phyloP scores from a whole-genome alignment of 2,797 vertebrate genomes.

The Adrianichthys oophorus region DNA sequence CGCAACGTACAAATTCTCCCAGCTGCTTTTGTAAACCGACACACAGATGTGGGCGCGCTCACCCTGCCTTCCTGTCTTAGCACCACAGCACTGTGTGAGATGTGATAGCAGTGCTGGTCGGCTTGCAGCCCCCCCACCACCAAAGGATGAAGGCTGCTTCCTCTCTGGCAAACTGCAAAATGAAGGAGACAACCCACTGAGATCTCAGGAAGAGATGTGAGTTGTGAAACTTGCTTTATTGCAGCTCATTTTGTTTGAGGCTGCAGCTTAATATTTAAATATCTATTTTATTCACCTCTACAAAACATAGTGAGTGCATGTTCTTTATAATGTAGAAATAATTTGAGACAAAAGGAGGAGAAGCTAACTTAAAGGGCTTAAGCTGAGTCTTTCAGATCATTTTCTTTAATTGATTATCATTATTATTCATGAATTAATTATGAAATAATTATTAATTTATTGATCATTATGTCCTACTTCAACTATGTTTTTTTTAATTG shows the following conservation, averaged over 20 bases:
- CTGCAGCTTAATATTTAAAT: constrained; percentile 52
- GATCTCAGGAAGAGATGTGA: constrained; percentile 65
- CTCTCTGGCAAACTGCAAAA: constrained; percentile 45
- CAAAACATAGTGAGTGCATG: constrained; percentile 3
- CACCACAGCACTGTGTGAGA: constrained; percentile 14
- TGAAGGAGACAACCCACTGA: constrained; percentile 64
- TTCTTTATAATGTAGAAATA: too few species aligned
- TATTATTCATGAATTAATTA: too few species aligned
- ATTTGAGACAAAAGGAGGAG: too few species aligned
- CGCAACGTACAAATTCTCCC: constrained; percentile 17
- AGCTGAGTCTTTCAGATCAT: too few species aligned
- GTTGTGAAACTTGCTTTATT: constrained; percentile 69
- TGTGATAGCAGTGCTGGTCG: constrained; percentile 33
- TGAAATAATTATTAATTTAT: too few species aligned
- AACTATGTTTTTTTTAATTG: too few species aligned
- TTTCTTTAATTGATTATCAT: too few species aligned
- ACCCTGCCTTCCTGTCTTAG: constrained; percentile 24
- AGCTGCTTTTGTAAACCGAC: constrained; percentile 37
- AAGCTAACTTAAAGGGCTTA: too few species aligned
- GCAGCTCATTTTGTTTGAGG: constrained; percentile 60
- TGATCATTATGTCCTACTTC: too few species aligned
- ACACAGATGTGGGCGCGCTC: constrained; percentile 29
- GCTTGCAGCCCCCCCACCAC: constrained; percentile 15
- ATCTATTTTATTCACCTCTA: constrained; percentile 49
- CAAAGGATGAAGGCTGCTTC: constrained; percentile 23